Conservation (phyloP, 2,113 vertebrate genomes). For the Tragulus kanchil region DNA sequence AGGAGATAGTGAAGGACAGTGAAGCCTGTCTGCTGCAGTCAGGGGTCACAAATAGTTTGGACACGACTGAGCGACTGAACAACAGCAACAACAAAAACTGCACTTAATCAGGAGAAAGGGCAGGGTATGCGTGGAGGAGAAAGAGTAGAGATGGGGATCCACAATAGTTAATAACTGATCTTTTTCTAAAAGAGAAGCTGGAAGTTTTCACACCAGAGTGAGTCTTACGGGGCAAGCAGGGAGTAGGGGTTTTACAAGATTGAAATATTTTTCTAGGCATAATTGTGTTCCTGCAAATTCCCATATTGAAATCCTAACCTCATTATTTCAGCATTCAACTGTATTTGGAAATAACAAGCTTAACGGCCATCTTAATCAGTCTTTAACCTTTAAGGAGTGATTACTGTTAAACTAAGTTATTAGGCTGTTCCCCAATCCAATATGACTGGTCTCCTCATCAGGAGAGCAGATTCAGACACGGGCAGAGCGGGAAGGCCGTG, state of each 20-base stretch:
- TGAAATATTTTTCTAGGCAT: not conserved
- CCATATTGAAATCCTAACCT: not conserved
- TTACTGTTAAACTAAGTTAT: not conserved
- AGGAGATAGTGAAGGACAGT: not conserved
- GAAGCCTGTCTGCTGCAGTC: not conserved
- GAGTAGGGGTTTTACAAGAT: not conserved
- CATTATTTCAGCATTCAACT: not conserved
- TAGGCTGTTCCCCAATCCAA: not conserved
- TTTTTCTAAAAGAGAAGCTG: not conserved
- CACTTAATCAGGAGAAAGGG: not conserved
- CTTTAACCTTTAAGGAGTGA: not conserved
- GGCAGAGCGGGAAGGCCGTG: not conserved
- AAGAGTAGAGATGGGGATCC: not conserved
- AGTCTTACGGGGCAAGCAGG: not conserved
- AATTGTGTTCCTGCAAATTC: not conserved
- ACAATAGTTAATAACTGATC: not conserved
- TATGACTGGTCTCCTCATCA: not conserved
- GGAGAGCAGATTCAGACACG: not conserved
- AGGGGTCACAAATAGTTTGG: not conserved
- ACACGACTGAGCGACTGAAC: not conserved
- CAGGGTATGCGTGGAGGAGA: not conserved
- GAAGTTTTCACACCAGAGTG: not conserved
- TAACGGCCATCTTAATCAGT: not conserved
- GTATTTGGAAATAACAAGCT: not conserved
- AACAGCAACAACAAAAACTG: not conserved